A percentile compares a stretch with the other conserved stretches of the same genome.
phyloP scores from a whole-genome alignment of 2,888 invertebrate genomes.

The Pristionchus exspectatus region DNA sequence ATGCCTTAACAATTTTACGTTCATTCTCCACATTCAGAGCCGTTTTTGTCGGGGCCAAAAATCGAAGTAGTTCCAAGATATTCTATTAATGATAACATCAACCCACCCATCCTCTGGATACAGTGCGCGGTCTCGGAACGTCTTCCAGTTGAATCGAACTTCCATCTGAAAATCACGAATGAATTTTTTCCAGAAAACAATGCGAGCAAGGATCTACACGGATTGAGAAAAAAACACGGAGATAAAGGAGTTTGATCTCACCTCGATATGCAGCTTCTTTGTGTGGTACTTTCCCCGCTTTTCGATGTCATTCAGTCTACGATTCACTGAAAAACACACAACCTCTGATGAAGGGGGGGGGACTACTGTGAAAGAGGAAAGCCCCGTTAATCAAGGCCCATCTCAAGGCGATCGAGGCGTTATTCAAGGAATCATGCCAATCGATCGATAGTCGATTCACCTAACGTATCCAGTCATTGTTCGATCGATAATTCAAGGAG shows the following conservation, averaged over 20 bases:
- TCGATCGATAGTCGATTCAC: too few relatives aligned
- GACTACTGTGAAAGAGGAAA: too few relatives aligned
- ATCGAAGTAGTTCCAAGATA: too few relatives aligned
- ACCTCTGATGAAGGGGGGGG: background rate
- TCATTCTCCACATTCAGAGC: too few relatives aligned
- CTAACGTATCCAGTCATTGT: too few relatives aligned
- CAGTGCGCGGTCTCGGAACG: background rate
- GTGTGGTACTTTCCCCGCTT: background rate
- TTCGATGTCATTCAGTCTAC: background rate
- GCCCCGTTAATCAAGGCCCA: too few relatives aligned
- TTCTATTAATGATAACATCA: background rate
- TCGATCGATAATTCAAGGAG: too few relatives aligned
- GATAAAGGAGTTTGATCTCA: background rate
- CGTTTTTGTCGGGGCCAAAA: too few relatives aligned
- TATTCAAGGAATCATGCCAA: too few relatives aligned
- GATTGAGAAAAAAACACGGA: background rate
- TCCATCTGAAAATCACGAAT: background rate
- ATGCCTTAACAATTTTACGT: too few relatives aligned
- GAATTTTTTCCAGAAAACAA: background rate
- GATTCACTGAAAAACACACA: background rate
- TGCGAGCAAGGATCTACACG: background rate
- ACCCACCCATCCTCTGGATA: background rate
- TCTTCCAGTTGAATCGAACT: conserved; percentile 23
- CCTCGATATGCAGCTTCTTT: conserved; percentile 15
- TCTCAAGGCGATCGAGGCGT: too few relatives aligned